Conservation (phyloP, 2,797 vertebrate genomes). For the Gymnodraco acuticeps region DNA sequence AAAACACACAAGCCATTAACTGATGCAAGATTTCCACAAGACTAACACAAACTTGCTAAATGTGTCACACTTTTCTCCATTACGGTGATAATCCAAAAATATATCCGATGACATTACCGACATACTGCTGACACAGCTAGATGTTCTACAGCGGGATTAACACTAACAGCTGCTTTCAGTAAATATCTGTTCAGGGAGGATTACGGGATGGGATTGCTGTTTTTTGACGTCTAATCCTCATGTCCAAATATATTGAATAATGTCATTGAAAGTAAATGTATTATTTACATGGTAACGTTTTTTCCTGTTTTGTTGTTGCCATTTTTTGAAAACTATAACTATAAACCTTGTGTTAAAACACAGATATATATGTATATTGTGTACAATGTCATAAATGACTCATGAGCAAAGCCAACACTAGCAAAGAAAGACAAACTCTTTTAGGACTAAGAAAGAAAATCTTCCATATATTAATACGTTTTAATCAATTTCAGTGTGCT, state of each 20-base stretch:
- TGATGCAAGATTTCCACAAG: slow-evolving; percentile 34
- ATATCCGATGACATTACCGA: slow-evolving; percentile 32
- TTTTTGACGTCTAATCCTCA: neutral
- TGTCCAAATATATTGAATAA: neutral
- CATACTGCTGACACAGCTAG: slow-evolving; percentile 19
- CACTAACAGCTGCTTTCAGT: neutral
- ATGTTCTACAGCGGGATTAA: slow-evolving; percentile 28
- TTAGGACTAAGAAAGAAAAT: neutral
- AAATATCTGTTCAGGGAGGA: slow-evolving; percentile 18
- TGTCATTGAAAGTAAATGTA: neutral
- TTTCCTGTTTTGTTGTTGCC: neutral
- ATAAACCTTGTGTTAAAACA: neutral
- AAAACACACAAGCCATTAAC: slow-evolving; percentile 25
- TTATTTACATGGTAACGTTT: neutral
- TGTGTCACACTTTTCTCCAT: slow-evolving; percentile 36
- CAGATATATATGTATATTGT: neutral
- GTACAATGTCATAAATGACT: neutral
- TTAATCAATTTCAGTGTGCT: neutral
- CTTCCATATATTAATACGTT: neutral
- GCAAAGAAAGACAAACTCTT: neutral
- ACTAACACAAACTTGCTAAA: slow-evolving; percentile 33
- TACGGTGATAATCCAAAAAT: slow-evolving; percentile 22
- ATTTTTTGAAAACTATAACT: neutral
- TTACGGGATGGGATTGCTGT: neutral
- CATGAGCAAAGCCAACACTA: neutral